Percentiles rank a stretch among this genome's conserved stretches.
phyloP scores from a whole-genome alignment of 2,888 invertebrate genomes.

The Drosophila putrida region DNA sequence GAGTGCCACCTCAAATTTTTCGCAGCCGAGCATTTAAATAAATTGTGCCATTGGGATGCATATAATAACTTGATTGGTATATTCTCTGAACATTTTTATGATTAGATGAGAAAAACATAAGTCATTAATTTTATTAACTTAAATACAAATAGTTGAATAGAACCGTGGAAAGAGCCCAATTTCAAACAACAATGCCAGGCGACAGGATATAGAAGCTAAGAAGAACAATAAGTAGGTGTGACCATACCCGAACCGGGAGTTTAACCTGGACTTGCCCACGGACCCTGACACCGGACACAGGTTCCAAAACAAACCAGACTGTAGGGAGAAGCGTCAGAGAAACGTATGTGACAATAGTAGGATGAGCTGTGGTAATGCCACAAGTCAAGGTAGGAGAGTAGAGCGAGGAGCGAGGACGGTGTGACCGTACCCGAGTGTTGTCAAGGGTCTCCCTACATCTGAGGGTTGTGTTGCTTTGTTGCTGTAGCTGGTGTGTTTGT shows the following conservation, averaged over 20 bases:
- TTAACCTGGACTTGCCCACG: slow-evolving; percentile 1
- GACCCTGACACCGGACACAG: slow-evolving; percentile 10
- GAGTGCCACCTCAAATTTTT: too few species aligned
- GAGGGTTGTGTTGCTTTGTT: slow-evolving; percentile 22
- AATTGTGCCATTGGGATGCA: too few species aligned
- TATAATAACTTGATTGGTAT: too few species aligned
- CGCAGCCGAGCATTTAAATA: too few species aligned
- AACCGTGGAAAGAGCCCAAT: not conserved
- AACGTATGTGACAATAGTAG: slow-evolving; percentile 63
- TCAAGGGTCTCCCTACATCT: slow-evolving; percentile 13
- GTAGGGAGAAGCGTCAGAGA: slow-evolving; percentile 20
- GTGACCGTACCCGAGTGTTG: slow-evolving; percentile 21
- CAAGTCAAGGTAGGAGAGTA: not conserved
- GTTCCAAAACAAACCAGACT: slow-evolving; percentile 16
- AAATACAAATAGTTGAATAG: not conserved
- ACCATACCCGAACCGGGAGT: slow-evolving; percentile 10
- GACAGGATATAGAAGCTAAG: slow-evolving; percentile 45
- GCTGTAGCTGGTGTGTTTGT: slow-evolving; percentile 42
- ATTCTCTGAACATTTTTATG: not conserved
- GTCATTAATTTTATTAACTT: slow-evolving; percentile 1
- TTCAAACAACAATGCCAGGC: slow-evolving; percentile 7
- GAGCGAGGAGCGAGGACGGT: slow-evolving; percentile 6
- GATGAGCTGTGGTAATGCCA: slow-evolving; percentile 52
- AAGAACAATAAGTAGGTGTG: slow-evolving; percentile 23
- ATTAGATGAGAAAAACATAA: not conserved